A percentile compares a stretch with the other conserved stretches of the same genome.
Conservation (phyloP, 2,113 vertebrate genomes). For the Myodes glareolus region DNA sequence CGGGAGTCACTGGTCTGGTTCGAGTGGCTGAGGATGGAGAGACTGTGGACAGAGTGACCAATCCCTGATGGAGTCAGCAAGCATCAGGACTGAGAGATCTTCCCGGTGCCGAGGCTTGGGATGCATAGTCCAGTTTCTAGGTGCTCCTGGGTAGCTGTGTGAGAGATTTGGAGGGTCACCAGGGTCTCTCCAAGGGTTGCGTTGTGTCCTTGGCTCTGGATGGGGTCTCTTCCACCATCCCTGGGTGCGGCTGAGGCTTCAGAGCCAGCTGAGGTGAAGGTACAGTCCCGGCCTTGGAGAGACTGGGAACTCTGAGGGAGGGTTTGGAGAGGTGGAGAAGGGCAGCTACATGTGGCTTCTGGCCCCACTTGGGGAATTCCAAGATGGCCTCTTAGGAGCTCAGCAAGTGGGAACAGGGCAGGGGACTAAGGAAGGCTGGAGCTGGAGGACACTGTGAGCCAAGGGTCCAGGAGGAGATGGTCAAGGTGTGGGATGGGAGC, state of each 20-base stretch:
- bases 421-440: not conserved
- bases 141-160: not conserved
- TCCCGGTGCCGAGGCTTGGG: not conserved
- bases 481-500: not conserved
- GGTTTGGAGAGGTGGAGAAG: not conserved
- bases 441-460: not conserved
- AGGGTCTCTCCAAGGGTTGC: not conserved
- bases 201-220: not conserved
- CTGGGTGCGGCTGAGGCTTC: no score
- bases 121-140: not conserved
- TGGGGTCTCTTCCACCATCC: no score
- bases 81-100: not conserved
- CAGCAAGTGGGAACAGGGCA: not conserved
- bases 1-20: fast-evolving
- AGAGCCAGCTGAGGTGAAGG: not conserved
- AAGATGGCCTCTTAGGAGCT: not conserved
- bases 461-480: not conserved
- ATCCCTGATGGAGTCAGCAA: not conserved
- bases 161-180: not conserved
- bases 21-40: not conserved
- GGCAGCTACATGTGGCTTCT: not conserved
- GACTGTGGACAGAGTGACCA: not conserved
- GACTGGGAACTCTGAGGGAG: not conserved
- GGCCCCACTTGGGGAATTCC: not conserved
- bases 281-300: no score